phyloP scores from a whole-genome alignment of 1,140 invertebrate genomes.

The Drosophila repleta region DNA sequence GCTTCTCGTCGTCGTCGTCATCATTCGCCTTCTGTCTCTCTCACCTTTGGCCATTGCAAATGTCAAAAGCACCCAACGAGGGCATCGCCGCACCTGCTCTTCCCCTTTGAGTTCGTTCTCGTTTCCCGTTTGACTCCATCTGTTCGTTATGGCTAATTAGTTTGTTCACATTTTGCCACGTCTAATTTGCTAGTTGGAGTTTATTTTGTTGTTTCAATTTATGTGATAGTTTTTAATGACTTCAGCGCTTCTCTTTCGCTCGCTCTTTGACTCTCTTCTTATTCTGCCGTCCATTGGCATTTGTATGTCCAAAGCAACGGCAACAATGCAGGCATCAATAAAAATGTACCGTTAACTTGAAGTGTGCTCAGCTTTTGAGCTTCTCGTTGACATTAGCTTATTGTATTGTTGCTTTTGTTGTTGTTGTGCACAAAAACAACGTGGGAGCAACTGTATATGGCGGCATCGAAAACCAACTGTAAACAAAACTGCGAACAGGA shows the following conservation, averaged over 20 bases:
- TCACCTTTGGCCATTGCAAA: slow-evolving; percentile 39
- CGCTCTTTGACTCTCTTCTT: too few species aligned
- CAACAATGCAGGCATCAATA: slow-evolving; percentile 36
- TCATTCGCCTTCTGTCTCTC: slow-evolving; percentile 3
- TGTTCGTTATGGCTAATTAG: slow-evolving; percentile 55
- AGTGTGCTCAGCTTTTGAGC: slow-evolving; percentile 53
- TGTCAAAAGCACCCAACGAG: slow-evolving; percentile 41
- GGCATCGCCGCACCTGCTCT: slow-evolving; percentile 26
- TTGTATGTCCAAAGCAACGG: not conserved
- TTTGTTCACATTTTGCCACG: slow-evolving; percentile 55
- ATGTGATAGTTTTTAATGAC: slow-evolving; percentile 55
- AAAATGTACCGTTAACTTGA: slow-evolving; percentile 37
- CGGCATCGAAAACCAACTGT: slow-evolving; percentile 39
- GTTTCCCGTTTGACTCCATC: slow-evolving; percentile 4
- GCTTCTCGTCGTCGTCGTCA: slow-evolving; percentile 8
- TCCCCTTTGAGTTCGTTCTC: slow-evolving; percentile 9
- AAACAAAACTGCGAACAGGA: slow-evolving; percentile 19
- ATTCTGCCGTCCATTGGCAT: slow-evolving; percentile 28
- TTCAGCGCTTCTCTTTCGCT: slow-evolving; percentile 8
- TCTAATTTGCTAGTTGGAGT: slow-evolving; percentile 38
- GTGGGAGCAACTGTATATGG: slow-evolving; percentile 33
- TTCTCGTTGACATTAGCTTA: slow-evolving; percentile 54
- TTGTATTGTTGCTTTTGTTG: slow-evolving; percentile 31
- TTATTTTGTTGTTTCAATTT: slow-evolving; percentile 49
- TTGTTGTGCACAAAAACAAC: slow-evolving; percentile 19